These are phyloP conservation scores for Oophaga sylvatica DNA, from an alignment of 2,797 vertebrate genomes.

Conservation along the genomic window DNA sequence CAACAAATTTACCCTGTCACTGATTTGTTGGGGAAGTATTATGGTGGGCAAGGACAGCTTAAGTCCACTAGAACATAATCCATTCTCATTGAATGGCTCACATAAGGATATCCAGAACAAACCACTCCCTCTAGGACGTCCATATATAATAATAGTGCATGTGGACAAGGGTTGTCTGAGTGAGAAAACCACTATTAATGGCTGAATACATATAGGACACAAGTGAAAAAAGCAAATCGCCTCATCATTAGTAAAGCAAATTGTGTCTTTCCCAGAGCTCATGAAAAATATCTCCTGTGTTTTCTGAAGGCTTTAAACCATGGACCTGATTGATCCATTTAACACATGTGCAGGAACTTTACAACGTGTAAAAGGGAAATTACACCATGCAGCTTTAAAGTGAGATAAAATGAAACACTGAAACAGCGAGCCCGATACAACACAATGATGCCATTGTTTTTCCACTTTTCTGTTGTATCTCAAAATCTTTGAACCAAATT, in stretches of 20 bases:
- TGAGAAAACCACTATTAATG: background rate
- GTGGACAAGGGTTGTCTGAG: background rate
- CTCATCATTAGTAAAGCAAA: background rate
- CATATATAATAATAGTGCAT: background rate
- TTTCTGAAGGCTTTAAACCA: background rate
- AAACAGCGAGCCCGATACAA: background rate
- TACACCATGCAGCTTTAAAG: background rate
- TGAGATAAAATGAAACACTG: constrained; percentile 33
- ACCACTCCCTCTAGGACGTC: too few species aligned
- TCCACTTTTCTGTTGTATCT: background rate
- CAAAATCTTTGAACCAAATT: constrained; percentile 46
- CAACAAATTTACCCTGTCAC: too few species aligned
- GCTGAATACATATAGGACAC: background rate
- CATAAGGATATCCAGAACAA: too few species aligned
- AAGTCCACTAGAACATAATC: too few species aligned
- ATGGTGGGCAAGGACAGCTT: too few species aligned
- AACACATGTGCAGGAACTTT: constrained; percentile 35
- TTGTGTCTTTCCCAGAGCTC: background rate
- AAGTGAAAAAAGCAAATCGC: too few species aligned
- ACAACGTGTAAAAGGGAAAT: constrained; percentile 32
- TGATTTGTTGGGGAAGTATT: too few species aligned
- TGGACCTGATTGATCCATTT: background rate
- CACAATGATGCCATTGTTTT: constrained; percentile 34
- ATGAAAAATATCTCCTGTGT: background rate
- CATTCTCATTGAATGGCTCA: too few species aligned